phyloP scores from a whole-genome alignment of 2,888 invertebrate genomes.

The Cyclophora punctaria region DNA sequence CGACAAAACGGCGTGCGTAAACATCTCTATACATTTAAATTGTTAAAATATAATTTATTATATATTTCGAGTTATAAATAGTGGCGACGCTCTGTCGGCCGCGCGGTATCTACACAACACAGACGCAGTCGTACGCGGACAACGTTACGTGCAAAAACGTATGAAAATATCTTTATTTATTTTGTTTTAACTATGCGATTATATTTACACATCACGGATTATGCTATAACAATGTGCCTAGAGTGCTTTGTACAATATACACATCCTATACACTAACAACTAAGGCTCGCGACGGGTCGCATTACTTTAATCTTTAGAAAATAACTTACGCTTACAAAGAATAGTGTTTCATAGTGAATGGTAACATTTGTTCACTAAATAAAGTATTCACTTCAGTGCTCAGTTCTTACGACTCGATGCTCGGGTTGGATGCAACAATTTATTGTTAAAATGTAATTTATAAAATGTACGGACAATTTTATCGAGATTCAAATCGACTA shows the following conservation, averaged over 20 bases:
- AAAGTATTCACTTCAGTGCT: constrained; percentile 26
- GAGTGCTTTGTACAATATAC: constrained; percentile 69
- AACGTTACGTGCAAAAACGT: constrained; percentile 72
- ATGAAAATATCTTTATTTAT: constrained; percentile 64
- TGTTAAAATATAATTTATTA: constrained; percentile 15
- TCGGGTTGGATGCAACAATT: constrained; percentile 6
- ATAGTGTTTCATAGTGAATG: constrained; percentile 65
- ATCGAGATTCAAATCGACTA: neutral
- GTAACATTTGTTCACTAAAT: constrained; percentile 72
- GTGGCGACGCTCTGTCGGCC: constrained; percentile 6
- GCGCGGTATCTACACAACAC: constrained; percentile 37
- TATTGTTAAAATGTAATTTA: neutral
- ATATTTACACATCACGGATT: constrained; percentile 62
- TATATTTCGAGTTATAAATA: constrained; percentile 12
- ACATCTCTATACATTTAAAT: constrained; percentile 7
- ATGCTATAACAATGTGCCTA: constrained; percentile 70
- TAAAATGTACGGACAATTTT: too few species aligned
- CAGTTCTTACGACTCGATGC: neutral
- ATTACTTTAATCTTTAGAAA: constrained; percentile 32
- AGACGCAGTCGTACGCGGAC: constrained; percentile 35
- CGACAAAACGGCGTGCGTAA: constrained; percentile 32
- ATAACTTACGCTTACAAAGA: constrained; percentile 55
- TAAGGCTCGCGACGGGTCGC: constrained; percentile 36
- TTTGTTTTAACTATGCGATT: constrained; percentile 58
- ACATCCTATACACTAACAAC: constrained; percentile 47